These are phyloP conservation scores for Notarius lentiginosus DNA, from an alignment of 2,113 vertebrate genomes.

Conservation along the genomic window DNA sequence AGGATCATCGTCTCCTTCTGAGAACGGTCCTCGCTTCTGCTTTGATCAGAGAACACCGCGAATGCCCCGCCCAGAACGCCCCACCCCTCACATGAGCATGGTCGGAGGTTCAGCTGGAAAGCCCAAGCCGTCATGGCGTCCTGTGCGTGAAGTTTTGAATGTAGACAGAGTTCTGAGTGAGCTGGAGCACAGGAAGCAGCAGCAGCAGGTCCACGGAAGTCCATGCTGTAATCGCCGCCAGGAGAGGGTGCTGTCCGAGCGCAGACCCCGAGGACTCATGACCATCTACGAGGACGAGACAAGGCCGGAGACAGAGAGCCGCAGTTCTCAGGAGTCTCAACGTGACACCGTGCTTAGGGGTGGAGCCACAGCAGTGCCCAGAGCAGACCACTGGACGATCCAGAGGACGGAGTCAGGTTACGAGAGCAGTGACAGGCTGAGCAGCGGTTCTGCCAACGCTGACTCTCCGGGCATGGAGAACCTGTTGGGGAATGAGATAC, in stretches of 20 bases:
- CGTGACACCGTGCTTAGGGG: slow-evolving; percentile 72
- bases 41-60: slow-evolving; percentile 71
- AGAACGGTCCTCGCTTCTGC: slow-evolving; percentile 68
- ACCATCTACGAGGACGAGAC: slow-evolving; percentile 96
- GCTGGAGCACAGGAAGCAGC: slow-evolving; percentile 80
- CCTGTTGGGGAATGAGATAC: slow-evolving; percentile 67
- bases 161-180: slow-evolving; percentile 92
- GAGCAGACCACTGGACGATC: slow-evolving; percentile 83
- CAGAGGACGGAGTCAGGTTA: slow-evolving; percentile 94
- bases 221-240: slow-evolving; percentile 73
- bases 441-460: slow-evolving; percentile 86
- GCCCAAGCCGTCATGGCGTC: slow-evolving; percentile 84
- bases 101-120: slow-evolving; percentile 49
- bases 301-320: slow-evolving; percentile 83
- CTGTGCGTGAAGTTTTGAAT: slow-evolving; percentile 89
- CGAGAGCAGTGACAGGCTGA: slow-evolving; percentile 90
- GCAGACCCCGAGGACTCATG: slow-evolving; percentile 84
- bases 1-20: slow-evolving; percentile 75
- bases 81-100: slow-evolving; percentile 67
- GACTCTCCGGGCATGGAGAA: slow-evolving; percentile 84
- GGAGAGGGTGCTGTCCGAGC: slow-evolving; percentile 70
- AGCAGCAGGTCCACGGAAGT: slow-evolving; percentile 65
- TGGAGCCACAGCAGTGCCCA: slow-evolving; percentile 72
- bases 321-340: slow-evolving; percentile 83
- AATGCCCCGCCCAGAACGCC: slow-evolving; percentile 69